These are phyloP conservation scores for Stictocephala bisonia DNA, from an alignment of 2,888 invertebrate genomes.

Conservation along the genomic window DNA sequence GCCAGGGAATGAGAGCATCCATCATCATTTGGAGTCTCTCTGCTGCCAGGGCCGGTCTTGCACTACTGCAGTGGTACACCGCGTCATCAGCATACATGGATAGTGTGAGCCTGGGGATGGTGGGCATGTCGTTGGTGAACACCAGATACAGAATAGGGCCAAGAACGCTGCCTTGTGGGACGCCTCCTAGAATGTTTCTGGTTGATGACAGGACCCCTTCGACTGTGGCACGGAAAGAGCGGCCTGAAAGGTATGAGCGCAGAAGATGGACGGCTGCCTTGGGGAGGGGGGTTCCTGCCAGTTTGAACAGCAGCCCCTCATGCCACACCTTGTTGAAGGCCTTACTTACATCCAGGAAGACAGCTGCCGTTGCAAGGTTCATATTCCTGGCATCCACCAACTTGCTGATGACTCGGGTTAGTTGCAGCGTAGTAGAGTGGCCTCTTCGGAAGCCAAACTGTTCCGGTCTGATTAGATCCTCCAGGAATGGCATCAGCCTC, in stretches of 20 bases:
- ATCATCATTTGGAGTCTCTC: no score
- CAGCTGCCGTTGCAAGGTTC: no score
- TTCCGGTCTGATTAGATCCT: constrained; percentile 50
- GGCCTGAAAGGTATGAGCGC: not conserved
- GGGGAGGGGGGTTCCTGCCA: constrained; percentile 48
- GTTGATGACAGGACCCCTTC: not conserved
- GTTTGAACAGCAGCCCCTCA: constrained; percentile 58
- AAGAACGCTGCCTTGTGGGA: not conserved
- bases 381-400: no score
- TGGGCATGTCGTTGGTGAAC: no score
- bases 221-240: not conserved
- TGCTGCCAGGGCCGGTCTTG: no score
- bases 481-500: constrained; percentile 51
- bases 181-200: not conserved
- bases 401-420: no score
- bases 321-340: constrained; percentile 62
- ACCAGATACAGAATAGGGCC: no score
- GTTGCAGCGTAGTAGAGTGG: constrained; percentile 60
- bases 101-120: no score
- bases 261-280: not conserved
- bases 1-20: no score
- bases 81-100: no score
- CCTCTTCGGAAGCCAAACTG: constrained; percentile 61
- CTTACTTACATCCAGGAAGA: constrained; percentile 61
- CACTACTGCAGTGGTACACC: no score